A percentile compares a stretch with the other conserved stretches of the same genome.
Conservation (phyloP, 1,140 invertebrate species). For the Hycleus cichorii region DNA sequence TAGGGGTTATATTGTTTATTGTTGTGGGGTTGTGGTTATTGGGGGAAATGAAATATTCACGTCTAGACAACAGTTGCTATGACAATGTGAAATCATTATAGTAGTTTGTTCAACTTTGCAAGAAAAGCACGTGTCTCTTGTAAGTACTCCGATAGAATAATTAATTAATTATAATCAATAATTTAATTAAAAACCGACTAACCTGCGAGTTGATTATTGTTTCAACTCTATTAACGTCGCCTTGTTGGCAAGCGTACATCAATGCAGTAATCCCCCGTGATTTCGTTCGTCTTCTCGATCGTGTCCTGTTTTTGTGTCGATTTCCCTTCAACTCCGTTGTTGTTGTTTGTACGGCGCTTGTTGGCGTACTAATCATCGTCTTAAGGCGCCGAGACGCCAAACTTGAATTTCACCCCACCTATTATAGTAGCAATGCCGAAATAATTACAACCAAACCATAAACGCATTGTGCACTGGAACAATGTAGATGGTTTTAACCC, state of each 20-base stretch:
- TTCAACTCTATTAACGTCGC: constrained; percentile 48
- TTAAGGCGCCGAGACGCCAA: constrained; percentile 8
- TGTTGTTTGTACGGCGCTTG: not conserved
- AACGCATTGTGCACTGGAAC: not conserved
- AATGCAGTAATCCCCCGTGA: constrained; percentile 49
- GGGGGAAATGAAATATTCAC: not conserved
- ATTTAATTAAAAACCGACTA: not conserved
- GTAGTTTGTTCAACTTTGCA: not conserved
- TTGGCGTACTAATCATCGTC: constrained; percentile 11
- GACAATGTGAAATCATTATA: constrained; percentile 28
- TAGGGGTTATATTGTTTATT: not conserved
- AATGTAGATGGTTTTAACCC: not conserved
- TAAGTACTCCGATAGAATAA: not conserved
- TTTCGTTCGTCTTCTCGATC: not conserved
- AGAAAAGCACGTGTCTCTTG: not conserved
- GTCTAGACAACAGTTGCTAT: constrained; percentile 26
- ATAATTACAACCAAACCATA: constrained; percentile 6
- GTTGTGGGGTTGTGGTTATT: not conserved
- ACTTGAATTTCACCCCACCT: constrained; percentile 5
- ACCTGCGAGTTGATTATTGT: constrained; percentile 34
- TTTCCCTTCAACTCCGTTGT: constrained; percentile 1
- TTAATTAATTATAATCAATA: not conserved
- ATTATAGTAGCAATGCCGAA: too few species aligned
- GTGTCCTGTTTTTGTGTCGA: not conserved
- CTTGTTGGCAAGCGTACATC: constrained; percentile 86